Conservation (phyloP, 2,113 vertebrate species). For the Euleptes europaea region DNA sequence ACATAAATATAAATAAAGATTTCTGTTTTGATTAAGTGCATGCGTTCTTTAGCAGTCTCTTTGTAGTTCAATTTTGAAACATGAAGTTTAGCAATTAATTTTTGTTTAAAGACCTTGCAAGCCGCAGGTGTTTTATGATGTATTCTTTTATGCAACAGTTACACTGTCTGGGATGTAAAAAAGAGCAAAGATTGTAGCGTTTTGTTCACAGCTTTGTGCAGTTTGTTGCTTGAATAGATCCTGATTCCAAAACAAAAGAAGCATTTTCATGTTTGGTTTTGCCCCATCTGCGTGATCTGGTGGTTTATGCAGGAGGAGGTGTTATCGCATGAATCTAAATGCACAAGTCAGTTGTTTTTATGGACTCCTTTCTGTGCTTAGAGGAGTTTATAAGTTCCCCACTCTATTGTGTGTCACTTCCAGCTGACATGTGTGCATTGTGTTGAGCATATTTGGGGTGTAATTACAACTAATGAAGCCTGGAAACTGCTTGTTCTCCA, state of each 20-base stretch:
- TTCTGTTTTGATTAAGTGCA: not conserved
- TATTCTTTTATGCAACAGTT: slow-evolving; percentile 70
- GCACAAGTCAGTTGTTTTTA: slow-evolving; percentile 91
- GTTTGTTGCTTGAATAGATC: slow-evolving; percentile 90
- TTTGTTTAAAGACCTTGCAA: slow-evolving; percentile 39
- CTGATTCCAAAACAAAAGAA: slow-evolving; percentile 89
- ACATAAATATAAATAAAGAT: not conserved
- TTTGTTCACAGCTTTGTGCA: slow-evolving; percentile 83
- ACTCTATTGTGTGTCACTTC: slow-evolving; percentile 87
- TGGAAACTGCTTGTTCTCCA: slow-evolving; percentile 83
- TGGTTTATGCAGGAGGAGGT: slow-evolving; percentile 90
- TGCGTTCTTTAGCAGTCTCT: not conserved
- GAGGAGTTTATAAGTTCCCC: slow-evolving; percentile 95
- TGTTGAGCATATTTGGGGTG: slow-evolving; percentile 91
- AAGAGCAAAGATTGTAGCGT: slow-evolving; percentile 79
- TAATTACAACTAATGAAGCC: slow-evolving; percentile 98
- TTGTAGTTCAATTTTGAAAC: not conserved
- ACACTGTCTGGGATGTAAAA: slow-evolving; percentile 74
- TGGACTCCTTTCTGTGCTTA: slow-evolving; percentile 89
- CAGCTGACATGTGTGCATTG: slow-evolving; percentile 93
- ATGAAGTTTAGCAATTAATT: slow-evolving; percentile 30
- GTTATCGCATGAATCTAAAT: slow-evolving; percentile 88
- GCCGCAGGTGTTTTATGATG: slow-evolving; percentile 58
- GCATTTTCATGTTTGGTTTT: slow-evolving; percentile 86
- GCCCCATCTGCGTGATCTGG: slow-evolving; percentile 97